phyloP scores from a whole-genome alignment of 1,140 invertebrate genomes.

The Bombus impatiens region DNA sequence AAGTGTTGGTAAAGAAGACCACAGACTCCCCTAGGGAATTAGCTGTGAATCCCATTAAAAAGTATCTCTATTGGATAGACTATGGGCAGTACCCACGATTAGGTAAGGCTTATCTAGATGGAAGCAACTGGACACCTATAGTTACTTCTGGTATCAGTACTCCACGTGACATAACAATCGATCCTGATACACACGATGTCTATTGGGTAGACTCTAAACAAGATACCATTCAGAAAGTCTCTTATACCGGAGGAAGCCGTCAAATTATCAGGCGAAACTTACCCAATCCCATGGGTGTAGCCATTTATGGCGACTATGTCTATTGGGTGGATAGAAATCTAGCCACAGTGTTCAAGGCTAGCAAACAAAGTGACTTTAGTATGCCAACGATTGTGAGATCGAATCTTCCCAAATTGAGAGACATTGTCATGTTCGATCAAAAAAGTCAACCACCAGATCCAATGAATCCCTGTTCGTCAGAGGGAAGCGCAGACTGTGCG shows the following conservation, averaged over 20 bases:
- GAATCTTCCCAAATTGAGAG: conserved; percentile 91
- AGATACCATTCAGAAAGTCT: conserved; percentile 95
- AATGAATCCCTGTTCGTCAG: conserved; percentile 88
- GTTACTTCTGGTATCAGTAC: conserved; percentile 95
- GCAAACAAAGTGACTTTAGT: conserved; percentile 89
- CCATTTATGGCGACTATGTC: conserved; percentile 91
- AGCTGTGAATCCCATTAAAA: conserved; percentile 97
- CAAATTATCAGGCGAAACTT: conserved; percentile 93
- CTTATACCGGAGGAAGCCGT: conserved; percentile 90
- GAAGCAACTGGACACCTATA: conserved; percentile 92
- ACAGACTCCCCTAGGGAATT: conserved; percentile 96
- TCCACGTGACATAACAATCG: conserved; percentile 96
- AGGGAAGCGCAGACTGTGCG: conserved; percentile 91
- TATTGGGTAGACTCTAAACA: conserved; percentile 98
- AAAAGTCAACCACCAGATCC: conserved; percentile 92
- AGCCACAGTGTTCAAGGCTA: conserved; percentile 92
- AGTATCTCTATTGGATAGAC: conserved; percentile 98
- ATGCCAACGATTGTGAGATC: conserved; percentile 89
- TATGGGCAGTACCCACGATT: conserved; percentile 98
- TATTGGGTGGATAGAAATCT: conserved; percentile 99
- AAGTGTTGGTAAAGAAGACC: conserved; percentile 95
- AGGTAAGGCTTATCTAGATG: conserved; percentile 94
- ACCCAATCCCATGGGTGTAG: conserved; percentile 97
- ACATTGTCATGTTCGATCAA: conserved; percentile 95
- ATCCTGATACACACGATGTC: conserved; percentile 96